A percentile compares a stretch with the other conserved stretches of the same genome.
Conservation (phyloP, 2,797 vertebrate species). For the Sus cebifrons region DNA sequence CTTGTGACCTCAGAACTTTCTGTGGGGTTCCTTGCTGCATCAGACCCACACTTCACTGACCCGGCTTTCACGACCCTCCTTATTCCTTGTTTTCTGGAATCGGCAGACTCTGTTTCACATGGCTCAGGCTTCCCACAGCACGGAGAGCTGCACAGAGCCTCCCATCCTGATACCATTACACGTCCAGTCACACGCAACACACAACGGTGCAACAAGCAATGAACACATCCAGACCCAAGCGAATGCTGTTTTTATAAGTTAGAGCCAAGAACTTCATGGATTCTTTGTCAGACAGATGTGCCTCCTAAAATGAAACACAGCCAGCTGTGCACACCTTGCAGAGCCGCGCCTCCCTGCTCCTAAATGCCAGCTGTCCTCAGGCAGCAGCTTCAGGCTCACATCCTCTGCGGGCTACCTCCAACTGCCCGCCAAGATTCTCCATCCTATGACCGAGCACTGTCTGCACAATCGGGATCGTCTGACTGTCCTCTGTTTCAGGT, state of each 20-base stretch:
- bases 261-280: background rate
- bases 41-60: background rate
- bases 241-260: background rate
- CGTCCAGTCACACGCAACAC: too few relatives aligned
- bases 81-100: background rate
- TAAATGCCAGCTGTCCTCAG: background rate
- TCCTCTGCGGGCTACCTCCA: background rate
- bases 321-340: background rate
- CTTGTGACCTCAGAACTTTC: background rate
- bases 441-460: background rate
- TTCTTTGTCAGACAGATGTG: background rate
- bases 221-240: background rate
- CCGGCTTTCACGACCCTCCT: background rate
- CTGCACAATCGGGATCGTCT: background rate
- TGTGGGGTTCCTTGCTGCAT: background rate
- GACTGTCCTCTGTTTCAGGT: background rate
- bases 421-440: background rate
- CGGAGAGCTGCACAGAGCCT: background rate
- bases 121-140: background rate
- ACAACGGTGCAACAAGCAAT: background rate
- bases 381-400: too few relatives aligned
- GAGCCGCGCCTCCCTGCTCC: too few relatives aligned
- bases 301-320: background rate
- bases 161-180: fast-evolving
- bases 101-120: background rate